These are phyloP conservation scores for Diaperis boleti DNA, from an alignment of 2,888 invertebrate genomes.

Conservation along the genomic window DNA sequence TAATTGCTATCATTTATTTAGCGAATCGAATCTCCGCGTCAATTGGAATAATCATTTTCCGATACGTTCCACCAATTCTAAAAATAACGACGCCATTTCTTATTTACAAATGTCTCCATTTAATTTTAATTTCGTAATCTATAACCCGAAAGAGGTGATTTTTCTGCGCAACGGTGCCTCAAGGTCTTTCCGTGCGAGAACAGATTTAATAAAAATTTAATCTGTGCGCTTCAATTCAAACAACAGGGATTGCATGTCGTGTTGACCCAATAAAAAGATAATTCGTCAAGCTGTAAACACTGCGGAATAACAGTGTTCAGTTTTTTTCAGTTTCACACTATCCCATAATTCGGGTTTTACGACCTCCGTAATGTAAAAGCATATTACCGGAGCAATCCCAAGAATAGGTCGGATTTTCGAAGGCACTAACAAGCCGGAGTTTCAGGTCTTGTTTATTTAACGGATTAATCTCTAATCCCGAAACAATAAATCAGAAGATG, in stretches of 20 bases:
- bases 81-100: constrained; percentile 13
- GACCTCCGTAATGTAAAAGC: too few relatives aligned
- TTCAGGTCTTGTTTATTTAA: constrained; percentile 10
- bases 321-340: too few relatives aligned
- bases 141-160: neutral
- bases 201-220: neutral
- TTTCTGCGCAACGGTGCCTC: too few relatives aligned
- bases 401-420: neutral
- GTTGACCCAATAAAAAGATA: neutral
- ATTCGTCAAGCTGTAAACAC: neutral
- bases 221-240: neutral
- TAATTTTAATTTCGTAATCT: constrained; percentile 13
- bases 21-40: neutral
- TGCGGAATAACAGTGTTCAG: too few relatives aligned
- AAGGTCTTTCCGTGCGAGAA: neutral
- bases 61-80: constrained; percentile 15
- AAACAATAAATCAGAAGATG: neutral
- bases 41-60: constrained; percentile 24
- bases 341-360: too few relatives aligned
- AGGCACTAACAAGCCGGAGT: neutral
- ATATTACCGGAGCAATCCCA: neutral
- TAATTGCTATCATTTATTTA: constrained; percentile 15
- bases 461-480: neutral
- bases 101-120: constrained; percentile 28
- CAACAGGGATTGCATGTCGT: neutral